Base-by-base conservation (phyloP, 2,113 vertebrate genomes). In the Apaloderma vittatum region DNA sequence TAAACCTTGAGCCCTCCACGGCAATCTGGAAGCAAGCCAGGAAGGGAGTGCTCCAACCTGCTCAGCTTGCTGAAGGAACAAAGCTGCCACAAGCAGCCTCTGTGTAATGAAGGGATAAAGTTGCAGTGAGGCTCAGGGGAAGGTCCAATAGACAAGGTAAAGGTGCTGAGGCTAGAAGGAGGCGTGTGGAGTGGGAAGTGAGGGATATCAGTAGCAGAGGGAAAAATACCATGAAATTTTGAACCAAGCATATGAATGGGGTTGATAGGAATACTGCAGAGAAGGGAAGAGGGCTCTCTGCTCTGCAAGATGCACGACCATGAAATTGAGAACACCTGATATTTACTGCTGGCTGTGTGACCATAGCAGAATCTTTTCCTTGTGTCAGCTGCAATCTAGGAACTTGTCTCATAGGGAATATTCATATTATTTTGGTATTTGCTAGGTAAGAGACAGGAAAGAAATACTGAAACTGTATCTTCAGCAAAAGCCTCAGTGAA, bases 341-440 rank as follows among this genome's bases (percentile, higher is more conserved):
- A 36, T 93, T 29, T 23, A 54, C 46, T 48, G 51, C 63, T 94
- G 59, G 17, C 48, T 85, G 29, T 86, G n/a, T 67, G 51, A 81
- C 34, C 40, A 3, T 74, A 9, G 63, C 26, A 59, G 24, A 66
- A 48, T 54, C 89, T 87, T 80, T 45, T 80, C 15, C 67, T 54
- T 52, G 57, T 74, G 26, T 73, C 79, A 84, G 3, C 57, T 88
- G 6, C 65, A 89, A 71, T 57, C 61, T 78, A 72, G 18, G 23
- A 83, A 12, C 4, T 78, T 65, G 55, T 61, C 62, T 90, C 43
- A 1, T 52, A 76, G 43, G 61, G 59, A 68, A 16, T 81, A 67
- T 94, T 88, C 8, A 3, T 80, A 61, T 77, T 67, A 52, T 84
- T 91, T 74, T 86, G 48, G 29, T 70, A 57, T 92, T 91, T 96